Evolutionary conservation across 2,888 invertebrate genomes (phyloP).

Genomic region (Drosophila paracracens): DNA sequence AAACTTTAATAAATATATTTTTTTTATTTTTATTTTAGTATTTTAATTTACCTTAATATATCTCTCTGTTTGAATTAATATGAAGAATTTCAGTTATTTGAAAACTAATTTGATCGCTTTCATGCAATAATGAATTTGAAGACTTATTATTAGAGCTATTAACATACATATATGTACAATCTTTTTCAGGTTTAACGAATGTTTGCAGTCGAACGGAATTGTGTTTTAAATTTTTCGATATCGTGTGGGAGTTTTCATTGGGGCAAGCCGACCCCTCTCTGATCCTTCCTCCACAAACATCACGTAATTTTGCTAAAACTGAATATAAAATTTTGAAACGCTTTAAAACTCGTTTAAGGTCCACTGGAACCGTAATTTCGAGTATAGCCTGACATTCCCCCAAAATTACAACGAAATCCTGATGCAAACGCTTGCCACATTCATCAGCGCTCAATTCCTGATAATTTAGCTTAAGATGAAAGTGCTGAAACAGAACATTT

Average conservation of each 20-base stretch:
- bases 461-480: conserved; percentile 68
- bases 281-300: conserved; percentile 48
- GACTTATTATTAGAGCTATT: background rate
- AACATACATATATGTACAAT: background rate
- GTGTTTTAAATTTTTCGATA: conserved; percentile 11
- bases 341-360: conserved; percentile 77
- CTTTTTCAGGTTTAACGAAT: conserved; percentile 5
- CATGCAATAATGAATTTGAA: conserved; percentile 4
- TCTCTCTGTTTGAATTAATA: conserved; percentile 22
- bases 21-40: conserved; percentile 6
- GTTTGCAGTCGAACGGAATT: conserved; percentile 23
- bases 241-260: conserved; percentile 14
- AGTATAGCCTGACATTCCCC: conserved; percentile 81
- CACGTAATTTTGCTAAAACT: conserved; percentile 77
- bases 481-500: conserved; percentile 78
- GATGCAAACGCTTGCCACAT: conserved; percentile 54
- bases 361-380: conserved; percentile 67
- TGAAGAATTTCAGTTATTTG: conserved; percentile 50
- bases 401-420: conserved; percentile 78
- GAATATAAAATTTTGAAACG: conserved; percentile 83
- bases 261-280: background rate
- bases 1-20: background rate
- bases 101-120: conserved; percentile 52
- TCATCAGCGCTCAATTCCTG: conserved; percentile 55
- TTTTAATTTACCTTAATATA: background rate